Evolutionary conservation across 1,140 invertebrate species (phyloP), one percentile per base, ranked within the genome.

Genomic region (Sinonovacula constricta): DNA sequence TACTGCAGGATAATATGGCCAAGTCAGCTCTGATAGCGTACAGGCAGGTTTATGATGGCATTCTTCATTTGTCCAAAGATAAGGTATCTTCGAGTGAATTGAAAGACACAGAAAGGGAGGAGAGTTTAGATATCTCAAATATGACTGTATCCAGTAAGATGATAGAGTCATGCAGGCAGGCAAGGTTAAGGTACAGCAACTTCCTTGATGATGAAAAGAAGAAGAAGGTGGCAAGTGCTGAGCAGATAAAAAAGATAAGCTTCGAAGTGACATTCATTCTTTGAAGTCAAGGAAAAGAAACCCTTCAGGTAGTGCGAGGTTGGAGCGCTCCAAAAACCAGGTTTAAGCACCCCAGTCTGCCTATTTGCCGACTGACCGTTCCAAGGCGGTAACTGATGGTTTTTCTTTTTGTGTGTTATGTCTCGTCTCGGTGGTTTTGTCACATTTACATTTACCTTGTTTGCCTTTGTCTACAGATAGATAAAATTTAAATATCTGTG

Each of bases 41-140:
- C 54, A 70, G 67, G 24, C 67, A 65, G 62, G 62, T 59, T 57
- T 70, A 57, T 70, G 53, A 70, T 70, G 67, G 67, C 53, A 51
- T 70, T 51, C 45, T 53, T 18, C 14, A 67, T 67, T 53, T 53
- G 65, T 31, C 65, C 26, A 67, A 53, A 67, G 45, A 53, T 28
- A 10, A 7, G 10, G 49, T 45, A 51, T 54, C 39, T 67, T 39
- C 65, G 1, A 67, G 28, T 28, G 65, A 67, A 53, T 30, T 14
- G 22, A 53, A 53, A 67, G 30, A 67, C 45, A 67, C 28, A 30
- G 24, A 22, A 53, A 53, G 18, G 49, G 45, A 53, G 65, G 49
- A 31, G 33, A n/a, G n/a, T 53, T 33, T 66, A 66, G 63, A 66
- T 66, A 26, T 66, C 63, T 66, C 63, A 67, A 53, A 30, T 51